These are phyloP conservation scores for Platichthys flesus DNA, from an alignment of 2,113 vertebrate species.

Conservation along the genomic window DNA sequence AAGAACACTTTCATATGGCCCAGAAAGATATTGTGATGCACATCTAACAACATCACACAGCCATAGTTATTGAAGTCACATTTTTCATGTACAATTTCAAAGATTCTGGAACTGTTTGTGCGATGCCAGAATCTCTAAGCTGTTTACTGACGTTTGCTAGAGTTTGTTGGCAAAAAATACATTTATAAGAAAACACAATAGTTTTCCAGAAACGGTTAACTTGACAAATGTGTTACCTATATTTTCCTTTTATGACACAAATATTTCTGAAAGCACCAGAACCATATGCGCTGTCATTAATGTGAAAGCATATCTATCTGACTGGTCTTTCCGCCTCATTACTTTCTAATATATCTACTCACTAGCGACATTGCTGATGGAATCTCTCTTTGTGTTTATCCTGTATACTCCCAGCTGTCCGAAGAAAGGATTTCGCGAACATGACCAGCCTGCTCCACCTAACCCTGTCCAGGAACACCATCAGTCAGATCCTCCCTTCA, in stretches of 20 bases:
- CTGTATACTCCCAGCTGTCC: slow-evolving; percentile 71
- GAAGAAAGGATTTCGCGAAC: slow-evolving; percentile 90
- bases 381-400: slow-evolving; percentile 20
- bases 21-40: slow-evolving; percentile 6
- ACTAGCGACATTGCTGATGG: background rate
- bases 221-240: background rate
- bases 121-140: background rate
- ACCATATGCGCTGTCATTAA: too few relatives aligned
- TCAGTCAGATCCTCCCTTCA: slow-evolving; percentile 92
- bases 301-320: too few relatives aligned
- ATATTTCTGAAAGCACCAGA: too few relatives aligned
- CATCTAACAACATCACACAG: slow-evolving; percentile 10
- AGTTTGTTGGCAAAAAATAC: background rate
- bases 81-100: slow-evolving; percentile 9
- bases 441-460: slow-evolving; percentile 94
- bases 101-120: background rate
- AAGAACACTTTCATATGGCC: slow-evolving; percentile 1
- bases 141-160: background rate
- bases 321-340: too few relatives aligned
- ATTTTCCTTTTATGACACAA: too few relatives aligned
- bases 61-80: background rate
- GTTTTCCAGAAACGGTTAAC: background rate
- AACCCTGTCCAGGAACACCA: slow-evolving; percentile 92
- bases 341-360: background rate
- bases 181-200: background rate